Base-by-base conservation (phyloP, 2,797 vertebrate species). In the Chelonia mydas region DNA sequence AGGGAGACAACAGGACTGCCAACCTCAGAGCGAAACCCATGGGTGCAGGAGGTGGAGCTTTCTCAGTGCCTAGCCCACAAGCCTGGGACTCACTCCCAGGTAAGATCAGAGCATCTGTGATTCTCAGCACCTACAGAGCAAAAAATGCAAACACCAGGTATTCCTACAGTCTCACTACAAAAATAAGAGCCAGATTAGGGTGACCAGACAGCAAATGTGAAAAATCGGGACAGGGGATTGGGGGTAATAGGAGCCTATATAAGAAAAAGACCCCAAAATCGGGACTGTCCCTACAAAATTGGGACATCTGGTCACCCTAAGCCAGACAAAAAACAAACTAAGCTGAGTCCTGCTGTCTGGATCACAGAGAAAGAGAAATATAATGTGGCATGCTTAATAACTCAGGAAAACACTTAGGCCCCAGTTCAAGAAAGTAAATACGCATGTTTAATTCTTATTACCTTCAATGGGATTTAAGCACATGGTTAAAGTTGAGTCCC, bases 391-490 rank as follows among this genome's bases (percentile, higher is more conserved):
- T 28, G 90, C 95, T 80, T 51, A 84, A 81, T 86, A 93, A 72
- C 21, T 54, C 2, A 0, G 41, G 76, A 93, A 94, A 23, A 88
- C 65, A 72, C 55, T 74, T 83, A 84, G 55, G 79, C 31, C 27
- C 0, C 1, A 78, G 91, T 86, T 96, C 90, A 76, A 59, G 78
- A 90, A 83, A 92, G 81, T 28, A 27, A 47, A 2, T 23, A 93
- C 81, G 23, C n/a, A 12, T 23, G 19, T 72, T 72, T 72, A 41
- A 41, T 41, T 89, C 25, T 90, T 47, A 31, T 53, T 82, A 89
- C 78, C 81, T 93, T 96, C 57, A 82, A 87, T 85, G 68, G 82
- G 65, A 41, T 23, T 72, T 72, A 72, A 72, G n/a, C 65, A 23
- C 21, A 23, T 72, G 11, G 19, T 72, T 72, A 25, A 72, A 72